Base-by-base conservation (phyloP, 2,888 invertebrate species). In the Ferdinandea cuprea region DNA sequence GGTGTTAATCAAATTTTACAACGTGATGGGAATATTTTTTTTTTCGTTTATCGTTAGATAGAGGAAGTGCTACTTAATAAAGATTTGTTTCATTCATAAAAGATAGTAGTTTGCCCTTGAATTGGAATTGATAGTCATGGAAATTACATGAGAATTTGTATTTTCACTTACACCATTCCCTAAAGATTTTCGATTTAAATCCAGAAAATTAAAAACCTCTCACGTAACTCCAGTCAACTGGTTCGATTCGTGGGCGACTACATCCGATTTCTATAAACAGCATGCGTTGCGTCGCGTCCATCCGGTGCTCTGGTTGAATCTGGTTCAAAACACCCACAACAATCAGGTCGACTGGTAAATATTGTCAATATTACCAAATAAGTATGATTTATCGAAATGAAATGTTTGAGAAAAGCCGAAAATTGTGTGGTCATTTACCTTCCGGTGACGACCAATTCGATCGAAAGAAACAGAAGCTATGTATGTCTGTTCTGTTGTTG, bases 371-470 rank as follows among this genome's bases (percentile, higher is more conserved):
- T 66, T 74, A 66, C 73, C 65, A 74, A 74, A 74, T 58, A 37
- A 5, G 19, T 40, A 40, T 25, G 32, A 46, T 56, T 46, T 13
- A 61, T 69, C 61, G 28, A 42, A 32, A 32, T 35, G n/a, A n/a
- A n/a, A 44, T 15, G 28, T n/a, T n/a, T 35, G 25, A 2, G 2
- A 5, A 58, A 68, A 50, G 30, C 17, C 21, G 66, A 66, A 46
- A 48, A 66, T 48, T 52, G 48, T 8, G 52, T 79, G 79, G 79
- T 79, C 79, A 79, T 79, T 61, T 66, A 68, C 79, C 79, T 79
- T 79, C 79, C 79, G 79, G 79, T 73, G 66, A 79, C 59, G 66
- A 79, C 59, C 44, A 17, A 19, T 59, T 58, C 19, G 50, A 76
- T 44, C 13, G n/a, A n/a, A n/a, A 37, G 37, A 32, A 44, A 25